These are phyloP conservation scores for Volucella inanis DNA, from an alignment of 2,888 invertebrate species.

Conservation along the genomic window DNA sequence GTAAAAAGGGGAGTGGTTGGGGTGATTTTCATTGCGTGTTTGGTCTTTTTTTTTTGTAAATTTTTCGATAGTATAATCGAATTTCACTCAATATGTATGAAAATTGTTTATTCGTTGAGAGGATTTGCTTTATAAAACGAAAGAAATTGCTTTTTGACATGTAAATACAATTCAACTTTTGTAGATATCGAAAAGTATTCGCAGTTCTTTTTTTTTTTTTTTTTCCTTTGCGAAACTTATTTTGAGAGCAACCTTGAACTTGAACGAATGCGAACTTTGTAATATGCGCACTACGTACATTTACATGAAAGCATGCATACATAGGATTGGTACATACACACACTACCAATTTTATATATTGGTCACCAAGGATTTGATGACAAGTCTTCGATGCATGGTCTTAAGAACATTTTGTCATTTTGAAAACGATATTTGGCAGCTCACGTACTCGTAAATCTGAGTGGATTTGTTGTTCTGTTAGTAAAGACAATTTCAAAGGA, in stretches of 20 bases:
- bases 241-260: constrained; percentile 63
- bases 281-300: constrained; percentile 36
- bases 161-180: background rate
- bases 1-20: background rate
- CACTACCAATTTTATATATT: too few relatives aligned
- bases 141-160: background rate
- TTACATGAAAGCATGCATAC: background rate
- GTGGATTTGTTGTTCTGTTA: too few relatives aligned
- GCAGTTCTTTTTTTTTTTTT: background rate
- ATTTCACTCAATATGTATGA: constrained; percentile 27
- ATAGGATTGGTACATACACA: too few relatives aligned
- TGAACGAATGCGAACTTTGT: constrained; percentile 41
- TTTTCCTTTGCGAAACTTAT: constrained; percentile 3
- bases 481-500: too few relatives aligned
- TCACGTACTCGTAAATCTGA: too few relatives aligned
- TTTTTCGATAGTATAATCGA: constrained; percentile 13
- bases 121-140: background rate
- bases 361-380: too few relatives aligned
- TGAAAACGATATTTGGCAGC: too few relatives aligned
- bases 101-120: constrained; percentile 18
- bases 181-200: too few relatives aligned
- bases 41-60: background rate
- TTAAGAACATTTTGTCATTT: too few relatives aligned
- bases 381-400: too few relatives aligned
- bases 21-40: background rate